Conservation (phyloP, 1,140 invertebrate genomes). For the Drosophila sturtevanti region DNA sequence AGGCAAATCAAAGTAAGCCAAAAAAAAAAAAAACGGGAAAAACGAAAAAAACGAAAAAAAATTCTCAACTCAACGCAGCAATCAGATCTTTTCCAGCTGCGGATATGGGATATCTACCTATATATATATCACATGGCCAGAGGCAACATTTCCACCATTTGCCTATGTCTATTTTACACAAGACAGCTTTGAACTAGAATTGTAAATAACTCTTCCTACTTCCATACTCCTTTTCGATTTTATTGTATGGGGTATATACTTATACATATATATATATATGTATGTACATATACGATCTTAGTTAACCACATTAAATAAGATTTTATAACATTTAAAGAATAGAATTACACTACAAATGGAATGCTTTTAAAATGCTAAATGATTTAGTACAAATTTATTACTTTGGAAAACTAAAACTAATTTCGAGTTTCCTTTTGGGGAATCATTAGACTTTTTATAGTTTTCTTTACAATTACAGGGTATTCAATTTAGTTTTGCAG, state of each 20-base stretch:
- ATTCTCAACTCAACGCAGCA: slow-evolving; percentile 11
- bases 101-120: not conserved
- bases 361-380: too few species aligned
- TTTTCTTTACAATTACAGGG: not conserved
- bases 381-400: too few species aligned
- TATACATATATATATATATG: too few species aligned
- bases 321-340: too few species aligned
- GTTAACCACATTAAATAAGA: too few species aligned
- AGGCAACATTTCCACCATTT: slow-evolving; percentile 48
- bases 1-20: slow-evolving; percentile 53
- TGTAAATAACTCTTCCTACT: not conserved
- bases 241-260: not conserved
- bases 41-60: slow-evolving; percentile 6
- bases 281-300: not conserved
- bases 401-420: too few species aligned
- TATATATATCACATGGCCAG: slow-evolving; percentile 14
- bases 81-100: slow-evolving; percentile 26
- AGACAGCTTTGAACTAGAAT: slow-evolving; percentile 39
- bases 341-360: too few species aligned
- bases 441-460: too few species aligned
- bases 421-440: too few species aligned
- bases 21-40: slow-evolving; percentile 33
- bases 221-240: slow-evolving; percentile 10
- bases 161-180: slow-evolving; percentile 58
- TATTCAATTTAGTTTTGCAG: not conserved